A percentile compares a stretch with the other conserved stretches of the same genome.
These are phyloP conservation scores for Argynnis bischoffii DNA, from an alignment of 2,888 invertebrate genomes.

Conservation along the genomic window DNA sequence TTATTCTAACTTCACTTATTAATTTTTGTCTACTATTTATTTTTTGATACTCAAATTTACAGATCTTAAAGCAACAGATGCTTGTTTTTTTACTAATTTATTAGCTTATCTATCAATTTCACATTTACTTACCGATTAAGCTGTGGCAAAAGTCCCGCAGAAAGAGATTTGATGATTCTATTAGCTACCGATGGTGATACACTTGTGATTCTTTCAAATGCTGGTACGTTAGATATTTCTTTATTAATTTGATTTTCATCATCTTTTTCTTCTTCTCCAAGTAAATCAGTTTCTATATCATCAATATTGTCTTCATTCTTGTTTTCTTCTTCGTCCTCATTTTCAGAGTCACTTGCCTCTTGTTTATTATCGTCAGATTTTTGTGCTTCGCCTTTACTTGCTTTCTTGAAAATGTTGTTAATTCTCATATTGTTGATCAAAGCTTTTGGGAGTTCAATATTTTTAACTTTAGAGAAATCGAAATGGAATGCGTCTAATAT, in stretches of 20 bases:
- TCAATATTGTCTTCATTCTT: conserved; percentile 45
- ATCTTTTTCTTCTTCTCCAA: conserved; percentile 67
- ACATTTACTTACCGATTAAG: conserved; percentile 83
- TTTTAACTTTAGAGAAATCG: conserved; percentile 86
- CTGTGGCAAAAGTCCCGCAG: conserved; percentile 89
- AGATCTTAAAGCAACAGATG: too few relatives aligned
- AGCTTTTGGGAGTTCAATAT: conserved; percentile 64
- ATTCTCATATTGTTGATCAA: conserved; percentile 54
- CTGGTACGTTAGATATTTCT: conserved; percentile 58
- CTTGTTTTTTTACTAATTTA: too few relatives aligned
- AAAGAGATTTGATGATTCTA: conserved; percentile 87
- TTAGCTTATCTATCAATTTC: too few relatives aligned
- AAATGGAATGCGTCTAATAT: conserved; percentile 96
- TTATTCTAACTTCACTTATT: not conserved
- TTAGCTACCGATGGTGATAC: conserved; percentile 88
- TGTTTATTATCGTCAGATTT: conserved; percentile 43
- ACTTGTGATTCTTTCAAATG: conserved; percentile 73
- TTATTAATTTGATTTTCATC: conserved; percentile 57
- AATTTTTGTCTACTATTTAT: not conserved
- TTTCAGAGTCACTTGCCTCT: conserved; percentile 33
- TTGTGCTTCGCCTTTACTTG: conserved; percentile 31
- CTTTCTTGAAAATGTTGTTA: conserved; percentile 38
- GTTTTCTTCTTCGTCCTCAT: conserved; percentile 45
- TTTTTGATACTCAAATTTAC: not conserved
- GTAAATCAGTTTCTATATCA: conserved; percentile 62